A percentile compares a stretch with the other conserved stretches of the same genome.
phyloP scores from a whole-genome alignment of 2,797 vertebrate genomes.

The Hippoglossus hippoglossus region DNA sequence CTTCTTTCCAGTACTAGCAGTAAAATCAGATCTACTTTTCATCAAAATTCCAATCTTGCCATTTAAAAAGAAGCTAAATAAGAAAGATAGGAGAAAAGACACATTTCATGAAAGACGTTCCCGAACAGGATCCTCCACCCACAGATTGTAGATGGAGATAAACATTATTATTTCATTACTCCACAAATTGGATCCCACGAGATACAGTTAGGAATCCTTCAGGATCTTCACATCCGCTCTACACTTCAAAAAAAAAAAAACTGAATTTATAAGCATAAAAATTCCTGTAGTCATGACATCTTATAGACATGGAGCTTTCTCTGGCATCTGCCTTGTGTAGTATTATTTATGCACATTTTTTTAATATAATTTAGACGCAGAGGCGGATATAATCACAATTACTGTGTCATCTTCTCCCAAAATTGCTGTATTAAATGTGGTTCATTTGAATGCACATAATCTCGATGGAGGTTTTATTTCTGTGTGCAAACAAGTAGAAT shows the following conservation, averaged over 20 bases:
- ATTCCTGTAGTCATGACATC: not conserved
- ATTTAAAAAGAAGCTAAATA: conserved; percentile 2
- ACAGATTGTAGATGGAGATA: conserved; percentile 14
- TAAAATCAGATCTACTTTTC: not conserved
- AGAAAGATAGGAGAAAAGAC: not conserved
- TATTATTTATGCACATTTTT: conserved; percentile 31
- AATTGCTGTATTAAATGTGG: conserved; percentile 18
- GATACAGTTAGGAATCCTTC: conserved; percentile 23
- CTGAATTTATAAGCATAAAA: conserved; percentile 12
- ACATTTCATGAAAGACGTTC: conserved; percentile 7
- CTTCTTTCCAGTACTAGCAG: not conserved
- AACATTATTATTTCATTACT: conserved; percentile 51
- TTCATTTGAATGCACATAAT: conserved; percentile 35
- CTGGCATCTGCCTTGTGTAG: not conserved
- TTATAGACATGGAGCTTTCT: conserved; percentile 5
- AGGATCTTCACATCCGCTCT: conserved; percentile 18
- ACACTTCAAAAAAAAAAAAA: conserved; percentile 16
- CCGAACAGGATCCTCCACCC: not conserved
- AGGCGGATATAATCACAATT: conserved; percentile 33
- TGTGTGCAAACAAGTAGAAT: conserved; percentile 22
- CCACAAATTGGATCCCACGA: conserved; percentile 53
- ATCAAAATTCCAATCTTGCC: not conserved
- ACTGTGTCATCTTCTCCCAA: conserved; percentile 18
- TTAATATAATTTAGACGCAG: conserved; percentile 39
- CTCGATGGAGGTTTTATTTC: conserved; percentile 7